phyloP scores from a whole-genome alignment of 2,888 invertebrate species.

The Tipula lateralis region DNA sequence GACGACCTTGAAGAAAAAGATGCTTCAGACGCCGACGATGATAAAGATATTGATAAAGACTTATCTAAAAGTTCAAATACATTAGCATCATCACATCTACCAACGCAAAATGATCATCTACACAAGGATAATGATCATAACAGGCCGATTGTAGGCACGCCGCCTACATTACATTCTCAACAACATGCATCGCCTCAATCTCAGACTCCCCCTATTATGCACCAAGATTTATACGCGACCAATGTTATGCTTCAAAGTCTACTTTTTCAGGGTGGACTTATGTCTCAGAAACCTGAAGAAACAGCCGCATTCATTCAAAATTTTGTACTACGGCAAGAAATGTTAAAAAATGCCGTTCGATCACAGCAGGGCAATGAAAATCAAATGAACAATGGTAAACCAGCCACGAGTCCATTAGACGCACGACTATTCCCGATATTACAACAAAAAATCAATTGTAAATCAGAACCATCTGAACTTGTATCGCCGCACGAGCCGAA shows the following conservation, averaged over 20 bases:
- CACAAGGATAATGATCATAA: constrained; percentile 19
- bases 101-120: constrained; percentile 33
- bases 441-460: constrained; percentile 39
- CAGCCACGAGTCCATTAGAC: constrained; percentile 37
- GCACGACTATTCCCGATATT: constrained; percentile 41
- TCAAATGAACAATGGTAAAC: constrained; percentile 40
- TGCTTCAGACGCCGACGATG: constrained; percentile 53
- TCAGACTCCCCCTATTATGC: constrained; percentile 38
- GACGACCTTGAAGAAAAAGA: constrained; percentile 51
- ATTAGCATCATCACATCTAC: constrained; percentile 33
- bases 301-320: constrained; percentile 34
- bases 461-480: constrained; percentile 51
- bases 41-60: constrained; percentile 57
- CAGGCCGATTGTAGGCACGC: constrained; percentile 34
- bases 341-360: constrained; percentile 43
- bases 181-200: constrained; percentile 42
- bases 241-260: constrained; percentile 44
- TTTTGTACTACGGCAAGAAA: constrained; percentile 36
- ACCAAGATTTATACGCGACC: constrained; percentile 40
- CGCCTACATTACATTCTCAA: constrained; percentile 34
- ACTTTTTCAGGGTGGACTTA: constrained; percentile 40
- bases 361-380: constrained; percentile 36
- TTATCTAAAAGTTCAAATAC: constrained; percentile 55
- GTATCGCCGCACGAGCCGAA: constrained; percentile 47
- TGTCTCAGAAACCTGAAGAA: constrained; percentile 35